A percentile compares a stretch with the other conserved stretches of the same genome.
These are phyloP conservation scores for Caenorhabditis plicata DNA, from an alignment of 2,888 invertebrate genomes.

Conservation along the genomic window DNA sequence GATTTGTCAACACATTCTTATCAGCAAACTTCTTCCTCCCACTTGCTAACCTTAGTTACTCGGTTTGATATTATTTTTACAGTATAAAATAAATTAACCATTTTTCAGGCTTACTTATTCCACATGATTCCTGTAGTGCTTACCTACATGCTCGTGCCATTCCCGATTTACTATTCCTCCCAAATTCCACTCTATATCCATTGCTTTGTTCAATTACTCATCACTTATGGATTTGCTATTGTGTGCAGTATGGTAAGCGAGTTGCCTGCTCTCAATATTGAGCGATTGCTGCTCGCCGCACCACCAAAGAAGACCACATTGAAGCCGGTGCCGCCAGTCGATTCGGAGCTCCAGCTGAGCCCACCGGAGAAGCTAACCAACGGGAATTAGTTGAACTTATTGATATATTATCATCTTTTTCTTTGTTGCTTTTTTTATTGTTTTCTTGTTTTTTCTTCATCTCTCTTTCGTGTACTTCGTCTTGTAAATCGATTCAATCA, in stretches of 20 bases:
- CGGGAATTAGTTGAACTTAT: neutral
- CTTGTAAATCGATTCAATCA: neutral
- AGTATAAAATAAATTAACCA: neutral
- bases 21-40: constrained; percentile 59
- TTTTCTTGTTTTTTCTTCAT: constrained; percentile 15
- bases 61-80: constrained; percentile 39
- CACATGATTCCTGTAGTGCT: constrained; percentile 66
- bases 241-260: constrained; percentile 59
- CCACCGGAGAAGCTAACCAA: constrained; percentile 23
- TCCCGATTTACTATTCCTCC: constrained; percentile 56
- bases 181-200: constrained; percentile 58
- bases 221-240: constrained; percentile 55
- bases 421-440: constrained; percentile 6
- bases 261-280: constrained; percentile 63
- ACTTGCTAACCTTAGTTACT: constrained; percentile 62
- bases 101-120: constrained; percentile 58
- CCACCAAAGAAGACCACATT: constrained; percentile 44
- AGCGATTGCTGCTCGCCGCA: constrained; percentile 50
- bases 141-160: constrained; percentile 61
- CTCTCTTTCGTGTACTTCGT: constrained; percentile 12
- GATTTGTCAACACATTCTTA: constrained; percentile 58
- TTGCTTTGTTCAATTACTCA: constrained; percentile 58
- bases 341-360: constrained; percentile 58
- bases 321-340: constrained; percentile 52
- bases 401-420: neutral